These are phyloP conservation scores for Dipodomys spectabilis DNA, from an alignment of 2,113 vertebrate species.

Conservation along the genomic window DNA sequence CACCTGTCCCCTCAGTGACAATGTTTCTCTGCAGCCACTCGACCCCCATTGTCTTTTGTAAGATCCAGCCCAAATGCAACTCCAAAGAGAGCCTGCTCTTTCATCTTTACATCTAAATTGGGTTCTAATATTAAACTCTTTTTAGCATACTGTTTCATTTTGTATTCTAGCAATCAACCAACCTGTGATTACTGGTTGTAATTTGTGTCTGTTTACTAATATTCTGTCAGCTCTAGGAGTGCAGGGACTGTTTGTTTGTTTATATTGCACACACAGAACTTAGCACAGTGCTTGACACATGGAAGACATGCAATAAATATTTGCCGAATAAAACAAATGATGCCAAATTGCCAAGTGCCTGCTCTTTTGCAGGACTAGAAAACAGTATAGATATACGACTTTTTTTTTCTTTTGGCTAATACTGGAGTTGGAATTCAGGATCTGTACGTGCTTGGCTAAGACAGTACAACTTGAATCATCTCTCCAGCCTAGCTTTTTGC, in stretches of 20 bases:
- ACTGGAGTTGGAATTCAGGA: no score
- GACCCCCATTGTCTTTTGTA: not conserved
- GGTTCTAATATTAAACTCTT: not conserved
- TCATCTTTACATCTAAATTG: not conserved
- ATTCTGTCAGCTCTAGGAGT: not conserved
- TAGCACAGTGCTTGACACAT: not conserved
- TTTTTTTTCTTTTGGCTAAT: no score
- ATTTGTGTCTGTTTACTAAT: not conserved
- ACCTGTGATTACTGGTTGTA: not conserved
- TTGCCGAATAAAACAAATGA: slow-evolving; percentile 15
- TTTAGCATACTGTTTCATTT: not conserved
- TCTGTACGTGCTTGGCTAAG: no score
- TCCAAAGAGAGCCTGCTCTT: not conserved
- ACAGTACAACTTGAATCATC: no score
- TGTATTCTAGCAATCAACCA: not conserved
- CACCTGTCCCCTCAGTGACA: not conserved
- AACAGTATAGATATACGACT: not conserved
- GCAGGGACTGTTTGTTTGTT: not conserved
- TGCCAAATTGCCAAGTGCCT: not conserved
- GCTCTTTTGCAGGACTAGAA: slow-evolving; percentile 15
- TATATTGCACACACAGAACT: not conserved
- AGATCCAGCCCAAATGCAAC: not conserved
- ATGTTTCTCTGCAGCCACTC: not conserved
- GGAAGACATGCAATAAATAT: not conserved
- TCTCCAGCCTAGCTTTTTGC: no score